Evolutionary conservation across 2,797 vertebrate species (phyloP).

Genomic region (Aldrovandia affinis): DNA sequence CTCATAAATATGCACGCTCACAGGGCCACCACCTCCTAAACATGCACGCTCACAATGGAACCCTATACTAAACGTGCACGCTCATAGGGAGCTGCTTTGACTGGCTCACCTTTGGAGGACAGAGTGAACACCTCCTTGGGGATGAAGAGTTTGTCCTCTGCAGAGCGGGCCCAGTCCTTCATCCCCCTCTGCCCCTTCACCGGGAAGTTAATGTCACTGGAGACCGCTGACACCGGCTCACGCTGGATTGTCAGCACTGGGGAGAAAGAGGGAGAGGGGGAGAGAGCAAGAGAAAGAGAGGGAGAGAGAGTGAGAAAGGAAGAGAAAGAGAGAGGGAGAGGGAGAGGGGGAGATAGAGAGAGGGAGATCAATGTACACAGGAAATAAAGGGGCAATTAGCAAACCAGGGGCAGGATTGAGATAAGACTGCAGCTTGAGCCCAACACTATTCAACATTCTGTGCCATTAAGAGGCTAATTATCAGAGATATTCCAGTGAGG

Average conservation of each 20-base stretch:
- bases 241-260: conserved; percentile 95
- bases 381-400: too few species aligned
- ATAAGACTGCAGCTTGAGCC: too few species aligned
- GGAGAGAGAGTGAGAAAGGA: too few species aligned
- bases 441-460: too few species aligned
- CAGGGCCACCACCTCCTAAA: not conserved
- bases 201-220: conserved; percentile 97
- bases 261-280: conserved; percentile 10
- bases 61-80: not conserved
- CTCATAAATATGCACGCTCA: not conserved
- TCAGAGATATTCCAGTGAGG: too few species aligned
- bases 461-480: too few species aligned
- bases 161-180: conserved; percentile 97
- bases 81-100: not conserved
- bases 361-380: too few species aligned
- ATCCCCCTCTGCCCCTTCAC: conserved; percentile 95
- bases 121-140: conserved; percentile 93
- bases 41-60: not conserved
- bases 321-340: not conserved
- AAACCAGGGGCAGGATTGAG: too few species aligned
- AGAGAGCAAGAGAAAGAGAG: conserved; percentile 18
- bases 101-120: conserved; percentile 79
- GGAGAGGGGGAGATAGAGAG: not conserved
- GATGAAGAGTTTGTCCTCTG: conserved; percentile 96
- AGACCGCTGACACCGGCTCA: conserved; percentile 92